Percentiles rank a stretch among this genome's conserved stretches.
These are phyloP conservation scores for Cephus spinipes DNA, from an alignment of 2,888 invertebrate genomes.

Conservation along the genomic window DNA sequence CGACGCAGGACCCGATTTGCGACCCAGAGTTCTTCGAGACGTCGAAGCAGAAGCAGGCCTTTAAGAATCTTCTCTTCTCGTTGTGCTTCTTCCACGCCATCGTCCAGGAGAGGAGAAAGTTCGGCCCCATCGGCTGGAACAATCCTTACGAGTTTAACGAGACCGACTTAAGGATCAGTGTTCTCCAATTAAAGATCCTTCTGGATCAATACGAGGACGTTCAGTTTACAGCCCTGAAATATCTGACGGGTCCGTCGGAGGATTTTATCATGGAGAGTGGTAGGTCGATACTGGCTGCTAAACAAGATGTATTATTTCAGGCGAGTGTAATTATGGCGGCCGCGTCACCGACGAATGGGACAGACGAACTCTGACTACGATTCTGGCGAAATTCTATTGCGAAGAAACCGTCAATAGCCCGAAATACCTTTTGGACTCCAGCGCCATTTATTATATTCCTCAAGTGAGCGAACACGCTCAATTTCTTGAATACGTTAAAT, in stretches of 20 bases:
- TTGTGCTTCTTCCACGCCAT: constrained; percentile 95
- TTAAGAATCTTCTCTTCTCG: constrained; percentile 88
- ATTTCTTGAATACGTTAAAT: constrained; percentile 75
- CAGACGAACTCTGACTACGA: constrained; percentile 86
- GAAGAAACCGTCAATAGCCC: constrained; percentile 72
- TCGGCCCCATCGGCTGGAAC: constrained; percentile 96
- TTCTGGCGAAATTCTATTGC: constrained; percentile 85
- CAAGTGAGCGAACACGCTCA: constrained; percentile 77
- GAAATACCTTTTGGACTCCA: constrained; percentile 51
- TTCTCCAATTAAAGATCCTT: constrained; percentile 90
- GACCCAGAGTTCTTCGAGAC: constrained; percentile 90
- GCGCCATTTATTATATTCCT: constrained; percentile 80
- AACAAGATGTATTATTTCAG: constrained; percentile 57
- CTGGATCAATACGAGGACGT: constrained; percentile 86
- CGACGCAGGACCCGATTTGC: constrained; percentile 80
- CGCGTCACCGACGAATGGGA: constrained; percentile 98
- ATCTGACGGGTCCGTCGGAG: constrained; percentile 74
- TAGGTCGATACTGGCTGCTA: background rate
- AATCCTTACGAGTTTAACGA: constrained; percentile 97
- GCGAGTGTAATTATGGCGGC: constrained; percentile 97
- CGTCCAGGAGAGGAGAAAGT: constrained; percentile 89
- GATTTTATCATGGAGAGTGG: background rate
- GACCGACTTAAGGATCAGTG: constrained; percentile 91
- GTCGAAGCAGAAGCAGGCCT: constrained; percentile 79
- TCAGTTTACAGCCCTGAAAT: constrained; percentile 87